Evolutionary conservation across 1,140 invertebrate species (phyloP).

Genomic region (Papilio xuthus): DNA sequence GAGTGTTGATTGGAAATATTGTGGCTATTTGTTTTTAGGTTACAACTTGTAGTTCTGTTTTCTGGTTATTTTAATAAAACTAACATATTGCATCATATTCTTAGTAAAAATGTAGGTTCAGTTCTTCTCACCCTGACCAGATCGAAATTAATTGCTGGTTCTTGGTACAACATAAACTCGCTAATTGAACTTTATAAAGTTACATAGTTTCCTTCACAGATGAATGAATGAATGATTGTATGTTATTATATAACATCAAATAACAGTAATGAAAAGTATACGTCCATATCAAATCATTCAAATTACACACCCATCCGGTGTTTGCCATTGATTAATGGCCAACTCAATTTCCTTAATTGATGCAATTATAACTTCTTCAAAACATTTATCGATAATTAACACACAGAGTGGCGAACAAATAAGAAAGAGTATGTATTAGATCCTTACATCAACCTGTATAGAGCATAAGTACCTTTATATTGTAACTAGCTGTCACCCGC

Average conservation of each 20-base stretch:
- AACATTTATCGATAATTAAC: slow-evolving; percentile 37
- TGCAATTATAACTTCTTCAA: slow-evolving; percentile 29
- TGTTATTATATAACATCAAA: slow-evolving; percentile 21
- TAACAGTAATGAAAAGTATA: slow-evolving; percentile 13
- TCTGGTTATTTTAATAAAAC: too few relatives aligned
- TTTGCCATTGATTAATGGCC: slow-evolving; percentile 34
- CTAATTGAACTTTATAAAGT: background rate
- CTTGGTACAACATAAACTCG: background rate
- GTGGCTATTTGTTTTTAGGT: background rate
- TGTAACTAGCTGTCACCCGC: too few relatives aligned
- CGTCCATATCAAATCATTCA: slow-evolving; percentile 21
- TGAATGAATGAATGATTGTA: slow-evolving; percentile 17
- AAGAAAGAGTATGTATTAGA: slow-evolving; percentile 23
- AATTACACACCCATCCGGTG: slow-evolving; percentile 30
- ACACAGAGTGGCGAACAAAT: background rate
- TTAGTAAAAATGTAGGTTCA: too few relatives aligned
- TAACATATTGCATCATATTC: too few relatives aligned
- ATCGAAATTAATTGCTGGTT: too few relatives aligned
- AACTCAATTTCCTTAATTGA: slow-evolving; percentile 25
- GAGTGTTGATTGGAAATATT: background rate
- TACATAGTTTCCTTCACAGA: background rate
- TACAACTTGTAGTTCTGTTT: background rate
- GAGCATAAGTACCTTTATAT: too few relatives aligned
- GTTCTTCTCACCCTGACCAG: too few relatives aligned
- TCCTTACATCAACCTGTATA: background rate